phyloP scores from a whole-genome alignment of 2,113 vertebrate species.

The Eonycteris spelaea region DNA sequence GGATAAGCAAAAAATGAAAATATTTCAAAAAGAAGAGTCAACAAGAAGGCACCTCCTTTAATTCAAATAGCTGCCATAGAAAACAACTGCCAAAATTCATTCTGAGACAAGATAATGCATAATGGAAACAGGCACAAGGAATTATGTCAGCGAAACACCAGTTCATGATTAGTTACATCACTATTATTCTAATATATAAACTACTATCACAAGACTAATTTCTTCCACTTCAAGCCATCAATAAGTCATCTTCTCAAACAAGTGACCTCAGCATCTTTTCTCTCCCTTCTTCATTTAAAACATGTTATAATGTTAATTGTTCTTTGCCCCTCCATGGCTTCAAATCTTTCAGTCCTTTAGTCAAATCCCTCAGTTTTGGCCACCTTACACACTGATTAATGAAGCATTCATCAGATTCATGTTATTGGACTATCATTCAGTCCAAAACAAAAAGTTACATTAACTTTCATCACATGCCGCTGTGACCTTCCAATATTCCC shows the following conservation, averaged over 20 bases:
- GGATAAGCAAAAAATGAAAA: neutral
- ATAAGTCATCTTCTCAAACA: neutral
- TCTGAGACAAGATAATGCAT: neutral
- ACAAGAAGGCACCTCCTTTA: neutral
- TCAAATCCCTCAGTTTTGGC: neutral
- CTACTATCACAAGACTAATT: neutral
- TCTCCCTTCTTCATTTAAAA: constrained; percentile 15
- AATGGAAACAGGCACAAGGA: neutral
- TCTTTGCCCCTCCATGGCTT: neutral
- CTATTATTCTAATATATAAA: neutral
- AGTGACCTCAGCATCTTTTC: neutral
- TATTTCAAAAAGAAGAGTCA: constrained; percentile 16
- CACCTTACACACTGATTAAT: constrained; percentile 34
- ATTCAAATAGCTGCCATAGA: neutral
- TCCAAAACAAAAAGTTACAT: constrained; percentile 40
- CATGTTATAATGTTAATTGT: neutral
- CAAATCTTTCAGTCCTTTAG: neutral
- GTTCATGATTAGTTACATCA: neutral
- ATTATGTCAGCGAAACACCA: neutral
- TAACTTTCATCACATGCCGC: constrained; percentile 15
- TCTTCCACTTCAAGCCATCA: neutral
- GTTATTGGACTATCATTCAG: neutral
- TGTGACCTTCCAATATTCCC: neutral
- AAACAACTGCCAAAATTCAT: neutral
- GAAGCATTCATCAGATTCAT: neutral